Evolutionary conservation across 2,797 vertebrate species (phyloP).

Genomic region (Cercopithecus diana): DNA sequence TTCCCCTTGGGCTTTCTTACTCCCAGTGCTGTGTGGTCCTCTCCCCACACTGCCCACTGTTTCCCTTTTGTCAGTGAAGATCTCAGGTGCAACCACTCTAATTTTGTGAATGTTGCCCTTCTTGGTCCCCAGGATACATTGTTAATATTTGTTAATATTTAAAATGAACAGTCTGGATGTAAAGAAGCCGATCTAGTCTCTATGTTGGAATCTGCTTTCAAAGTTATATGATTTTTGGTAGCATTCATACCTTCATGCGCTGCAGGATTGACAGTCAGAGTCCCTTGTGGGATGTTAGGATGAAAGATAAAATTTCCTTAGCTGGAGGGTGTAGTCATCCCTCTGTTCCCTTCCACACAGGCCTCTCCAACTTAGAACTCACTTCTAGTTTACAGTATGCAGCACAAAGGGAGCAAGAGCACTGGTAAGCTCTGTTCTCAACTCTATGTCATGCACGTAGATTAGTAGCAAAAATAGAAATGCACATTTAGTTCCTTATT

Average conservation of each 20-base stretch:
- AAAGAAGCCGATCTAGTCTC: neutral
- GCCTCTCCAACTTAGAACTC: neutral
- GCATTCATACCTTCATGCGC: neutral
- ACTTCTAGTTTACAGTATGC: neutral
- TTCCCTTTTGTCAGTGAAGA: neutral
- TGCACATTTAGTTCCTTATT: slow-evolving; percentile 64
- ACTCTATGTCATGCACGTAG: slow-evolving; percentile 51
- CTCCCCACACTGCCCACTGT: neutral
- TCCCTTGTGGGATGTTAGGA: neutral
- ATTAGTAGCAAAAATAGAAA: slow-evolving; percentile 73
- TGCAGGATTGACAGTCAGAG: neutral
- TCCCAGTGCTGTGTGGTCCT: neutral
- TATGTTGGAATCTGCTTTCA: neutral
- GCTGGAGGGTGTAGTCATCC: too few species aligned
- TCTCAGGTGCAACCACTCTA: neutral
- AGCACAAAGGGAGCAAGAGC: neutral
- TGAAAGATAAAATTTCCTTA: neutral
- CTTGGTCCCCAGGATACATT: neutral
- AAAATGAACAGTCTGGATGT: neutral
- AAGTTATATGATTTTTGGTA: neutral
- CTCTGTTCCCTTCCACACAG: neutral
- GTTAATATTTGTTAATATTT: neutral
- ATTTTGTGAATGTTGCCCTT: neutral
- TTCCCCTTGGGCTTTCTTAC: neutral
- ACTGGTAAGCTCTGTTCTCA: neutral